phyloP scores from a whole-genome alignment of 2,113 vertebrate genomes.

The Serilophus lunatus region DNA sequence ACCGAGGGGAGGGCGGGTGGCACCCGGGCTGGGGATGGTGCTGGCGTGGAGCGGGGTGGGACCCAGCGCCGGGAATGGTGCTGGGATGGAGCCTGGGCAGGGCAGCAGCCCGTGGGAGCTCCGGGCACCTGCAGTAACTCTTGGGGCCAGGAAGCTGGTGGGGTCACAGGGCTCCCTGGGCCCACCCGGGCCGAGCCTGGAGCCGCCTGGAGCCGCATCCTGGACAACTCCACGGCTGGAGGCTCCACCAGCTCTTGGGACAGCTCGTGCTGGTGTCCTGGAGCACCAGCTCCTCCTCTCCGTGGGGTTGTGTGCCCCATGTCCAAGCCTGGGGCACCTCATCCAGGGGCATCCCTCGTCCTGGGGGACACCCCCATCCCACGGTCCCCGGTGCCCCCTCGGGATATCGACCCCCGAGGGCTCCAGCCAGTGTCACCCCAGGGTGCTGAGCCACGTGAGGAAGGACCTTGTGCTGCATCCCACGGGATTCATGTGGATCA shows the following conservation, averaged over 20 bases:
- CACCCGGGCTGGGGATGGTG: neutral
- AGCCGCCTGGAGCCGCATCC: neutral
- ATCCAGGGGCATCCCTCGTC: rapidly evolving
- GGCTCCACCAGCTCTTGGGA: rapidly evolving
- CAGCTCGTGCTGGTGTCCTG: rapidly evolving
- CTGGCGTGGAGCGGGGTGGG: neutral
- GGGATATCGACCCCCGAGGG: rapidly evolving
- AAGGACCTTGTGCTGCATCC: neutral
- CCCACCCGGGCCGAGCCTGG: neutral
- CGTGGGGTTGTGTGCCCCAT: rapidly evolving
- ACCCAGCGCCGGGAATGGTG: neutral
- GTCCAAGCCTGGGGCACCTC: neutral
- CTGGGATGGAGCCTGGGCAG: neutral
- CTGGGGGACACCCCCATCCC: neutral
- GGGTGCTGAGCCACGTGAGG: rapidly evolving
- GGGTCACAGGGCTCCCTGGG: neutral
- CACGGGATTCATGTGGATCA: neutral
- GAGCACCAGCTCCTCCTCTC: neutral
- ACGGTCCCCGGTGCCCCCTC: neutral
- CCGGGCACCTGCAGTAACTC: neutral
- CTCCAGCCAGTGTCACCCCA: neutral
- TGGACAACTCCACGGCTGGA: rapidly evolving
- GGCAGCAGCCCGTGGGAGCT: neutral
- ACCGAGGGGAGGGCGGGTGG: rapidly evolving
- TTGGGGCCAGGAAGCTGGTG: neutral